Percentiles rank a stretch among this genome's conserved stretches.
Conservation (phyloP, 2,113 vertebrate species). For the Cyanoliseus patagonus region DNA sequence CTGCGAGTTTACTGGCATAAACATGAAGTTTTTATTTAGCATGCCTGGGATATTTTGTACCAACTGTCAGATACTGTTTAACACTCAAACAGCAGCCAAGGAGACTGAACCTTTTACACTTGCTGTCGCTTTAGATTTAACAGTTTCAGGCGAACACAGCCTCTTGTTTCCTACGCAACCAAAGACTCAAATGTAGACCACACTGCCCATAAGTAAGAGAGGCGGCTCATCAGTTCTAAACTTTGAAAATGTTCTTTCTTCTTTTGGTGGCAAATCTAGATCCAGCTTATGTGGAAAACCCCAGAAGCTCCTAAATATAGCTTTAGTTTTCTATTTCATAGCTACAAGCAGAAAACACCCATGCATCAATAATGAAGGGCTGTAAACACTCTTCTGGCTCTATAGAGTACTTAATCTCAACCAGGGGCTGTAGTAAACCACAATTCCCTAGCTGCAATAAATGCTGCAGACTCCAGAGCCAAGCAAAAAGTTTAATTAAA, state of each 20-base stretch:
- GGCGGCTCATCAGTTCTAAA: neutral
- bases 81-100: neutral
- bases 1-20: neutral
- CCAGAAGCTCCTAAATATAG: neutral
- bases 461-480: neutral
- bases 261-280: neutral
- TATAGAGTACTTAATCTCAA: neutral
- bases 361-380: neutral
- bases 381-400: neutral
- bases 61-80: neutral
- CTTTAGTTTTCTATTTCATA: neutral
- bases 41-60: neutral
- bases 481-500: slow-evolving; percentile 10
- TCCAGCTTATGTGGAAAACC: neutral
- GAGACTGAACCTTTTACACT: neutral
- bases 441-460: neutral
- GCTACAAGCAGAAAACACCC: neutral
- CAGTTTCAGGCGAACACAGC: neutral
- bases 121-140: neutral
- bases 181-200: neutral
- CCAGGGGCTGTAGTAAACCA: neutral
- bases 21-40: neutral
- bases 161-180: neutral
- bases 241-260: neutral
- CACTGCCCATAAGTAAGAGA: neutral